Conservation (phyloP, 1,140 invertebrate species). For the Manduca sexta region DNA sequence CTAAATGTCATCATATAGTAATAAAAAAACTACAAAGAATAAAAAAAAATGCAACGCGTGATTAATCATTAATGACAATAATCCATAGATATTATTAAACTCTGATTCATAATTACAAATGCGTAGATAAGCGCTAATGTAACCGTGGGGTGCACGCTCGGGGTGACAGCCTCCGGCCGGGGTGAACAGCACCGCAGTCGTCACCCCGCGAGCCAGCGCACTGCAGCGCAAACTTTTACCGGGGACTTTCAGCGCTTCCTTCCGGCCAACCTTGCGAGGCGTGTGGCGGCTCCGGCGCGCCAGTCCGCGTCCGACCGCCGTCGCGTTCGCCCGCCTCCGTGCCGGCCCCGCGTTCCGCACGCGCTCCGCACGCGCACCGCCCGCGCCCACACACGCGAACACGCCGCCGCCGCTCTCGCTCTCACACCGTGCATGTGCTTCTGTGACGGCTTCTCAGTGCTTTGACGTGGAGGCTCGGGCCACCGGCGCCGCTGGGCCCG, state of each 20-base stretch:
- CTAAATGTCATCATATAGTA: too few species aligned
- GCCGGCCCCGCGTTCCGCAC: conserved; percentile 20
- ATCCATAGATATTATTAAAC: too few species aligned
- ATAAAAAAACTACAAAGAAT: too few species aligned
- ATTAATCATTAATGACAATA: too few species aligned
- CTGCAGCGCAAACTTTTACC: conserved; percentile 49
- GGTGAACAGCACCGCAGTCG: too few species aligned
- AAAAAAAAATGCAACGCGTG: too few species aligned
- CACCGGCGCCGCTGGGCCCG: conserved; percentile 56
- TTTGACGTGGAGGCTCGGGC: conserved; percentile 66
- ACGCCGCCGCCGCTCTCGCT: conserved; percentile 27
- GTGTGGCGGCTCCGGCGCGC: conserved; percentile 34
- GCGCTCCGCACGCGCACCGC: conserved; percentile 18
- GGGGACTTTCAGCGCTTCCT: conserved; percentile 64
- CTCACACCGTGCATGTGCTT: conserved; percentile 51
- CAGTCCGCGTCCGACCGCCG: conserved; percentile 54
- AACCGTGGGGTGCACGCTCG: too few species aligned
- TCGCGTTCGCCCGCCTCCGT: conserved; percentile 34
- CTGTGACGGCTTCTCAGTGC: conserved; percentile 56
- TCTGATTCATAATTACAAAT: too few species aligned
- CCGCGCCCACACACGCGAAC: conserved; percentile 19
- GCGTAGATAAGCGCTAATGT: too few species aligned
- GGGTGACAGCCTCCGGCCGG: too few species aligned
- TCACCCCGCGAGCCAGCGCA: too few species aligned
- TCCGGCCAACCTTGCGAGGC: conserved; percentile 58